These are phyloP conservation scores for Apodemus sylvaticus DNA, from an alignment of 2,113 vertebrate species.

Conservation along the genomic window DNA sequence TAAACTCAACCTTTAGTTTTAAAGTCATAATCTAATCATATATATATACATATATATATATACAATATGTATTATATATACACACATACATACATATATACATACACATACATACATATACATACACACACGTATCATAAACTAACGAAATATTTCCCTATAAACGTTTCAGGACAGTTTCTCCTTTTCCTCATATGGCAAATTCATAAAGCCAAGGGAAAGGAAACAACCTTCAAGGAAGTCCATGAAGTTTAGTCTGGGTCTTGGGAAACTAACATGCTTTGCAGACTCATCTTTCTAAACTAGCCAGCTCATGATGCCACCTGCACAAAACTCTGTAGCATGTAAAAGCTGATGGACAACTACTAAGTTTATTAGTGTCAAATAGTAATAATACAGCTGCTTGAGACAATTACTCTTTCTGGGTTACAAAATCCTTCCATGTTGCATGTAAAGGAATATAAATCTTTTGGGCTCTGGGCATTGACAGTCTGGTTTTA, in stretches of 20 bases:
- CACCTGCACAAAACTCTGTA: neutral
- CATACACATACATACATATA: no score
- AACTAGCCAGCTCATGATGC: neutral
- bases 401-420: neutral
- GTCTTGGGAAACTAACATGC: neutral
- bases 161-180: conserved; percentile 10
- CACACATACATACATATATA: neutral
- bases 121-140: neutral
- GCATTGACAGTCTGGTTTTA: neutral
- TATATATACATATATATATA: no score
- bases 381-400: neutral
- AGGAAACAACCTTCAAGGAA: neutral
- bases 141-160: neutral
- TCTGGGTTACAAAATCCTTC: conserved; percentile 8
- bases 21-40: neutral
- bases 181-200: neutral
- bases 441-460: neutral
- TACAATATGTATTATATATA: no score
- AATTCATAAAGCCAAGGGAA: neutral
- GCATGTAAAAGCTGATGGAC: neutral
- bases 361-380: neutral
- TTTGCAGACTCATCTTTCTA: neutral
- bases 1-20: conserved; percentile 13
- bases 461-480: neutral
- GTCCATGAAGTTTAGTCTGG: neutral